Conservation (phyloP, 2,888 invertebrate species). For the Hermaeophaga mercurialis region DNA sequence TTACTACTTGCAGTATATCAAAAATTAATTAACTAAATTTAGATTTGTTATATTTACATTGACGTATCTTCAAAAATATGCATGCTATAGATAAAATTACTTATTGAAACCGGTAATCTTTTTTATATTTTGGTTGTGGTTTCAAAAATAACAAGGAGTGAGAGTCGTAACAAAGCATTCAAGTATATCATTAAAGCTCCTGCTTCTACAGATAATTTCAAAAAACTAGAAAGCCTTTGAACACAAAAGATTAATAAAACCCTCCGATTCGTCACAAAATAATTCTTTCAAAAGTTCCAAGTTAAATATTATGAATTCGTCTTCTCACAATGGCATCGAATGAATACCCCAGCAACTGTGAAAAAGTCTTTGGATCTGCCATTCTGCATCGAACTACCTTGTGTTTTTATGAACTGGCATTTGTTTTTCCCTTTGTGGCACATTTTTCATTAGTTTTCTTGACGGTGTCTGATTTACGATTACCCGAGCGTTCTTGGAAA, state of each 20-base stretch:
- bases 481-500: conserved; percentile 38
- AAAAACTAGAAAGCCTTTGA: conserved; percentile 15
- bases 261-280: conserved; percentile 11
- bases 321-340: conserved; percentile 4
- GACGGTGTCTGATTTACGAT: conserved; percentile 45
- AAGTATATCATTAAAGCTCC: conserved; percentile 4
- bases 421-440: conserved; percentile 41
- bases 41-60: no score
- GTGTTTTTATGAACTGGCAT: conserved; percentile 35
- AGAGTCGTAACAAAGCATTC: conserved; percentile 14
- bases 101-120: no score
- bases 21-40: no score
- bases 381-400: conserved; percentile 33
- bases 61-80: no score
- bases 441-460: conserved; percentile 47
- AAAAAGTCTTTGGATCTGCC: conserved; percentile 19
- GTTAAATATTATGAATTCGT: conserved; percentile 18
- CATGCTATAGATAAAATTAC: no score
- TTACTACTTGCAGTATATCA: no score
- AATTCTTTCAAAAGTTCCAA: conserved; percentile 5
- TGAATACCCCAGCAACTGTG: conserved; percentile 15
- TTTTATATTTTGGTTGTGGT: no score
- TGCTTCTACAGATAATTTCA: conserved; percentile 4
- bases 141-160: no score
- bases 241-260: conserved; percentile 19